Evolutionary conservation across 2,113 vertebrate genomes (phyloP), one percentile per base, ranked within the genome.

Genomic region (Ictidomys tridecemlineatus): DNA sequence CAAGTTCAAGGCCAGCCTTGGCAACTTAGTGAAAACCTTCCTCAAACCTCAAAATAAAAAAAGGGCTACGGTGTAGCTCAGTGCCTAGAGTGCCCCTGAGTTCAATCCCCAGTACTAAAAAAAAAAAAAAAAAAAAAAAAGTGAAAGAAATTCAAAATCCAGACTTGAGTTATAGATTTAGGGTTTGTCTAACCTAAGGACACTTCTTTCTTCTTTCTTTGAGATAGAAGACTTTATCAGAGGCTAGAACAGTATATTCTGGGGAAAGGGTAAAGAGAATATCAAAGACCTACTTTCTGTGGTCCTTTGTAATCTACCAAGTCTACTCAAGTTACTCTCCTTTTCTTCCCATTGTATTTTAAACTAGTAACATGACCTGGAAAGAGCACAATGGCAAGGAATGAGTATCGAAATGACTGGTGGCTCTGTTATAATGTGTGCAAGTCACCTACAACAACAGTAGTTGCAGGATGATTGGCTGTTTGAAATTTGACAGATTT

Each of bases 351-450:
- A 26, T 78, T 94, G 92, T 94, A 32, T 80, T 85, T 91, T 89
- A 93, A 94, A 30, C 65, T 18, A 26, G 97, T 96, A 97, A 97
- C 86, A 69, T 3, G 74, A 97, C 89, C 95, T 45, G 20, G 77
- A 89, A 85, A 94, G 77, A 58, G n/a, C 18, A 67, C 58, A 89
- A 28, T 22, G 82, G 80, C 58, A 53, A 63, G 20, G 42, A 70
- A 67, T 3, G 30, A 79, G 28, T 39, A 70, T 39, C 2, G 6
- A 5, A 2, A 24, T 53, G 30, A 37, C 88, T 65, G 69, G 26
- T 12, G 0, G 69, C 56, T 87, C 45, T 16, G n/a, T 76, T 53
- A 78, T 17, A 45, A 74, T 11, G 17, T 16, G 56, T 37, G 39
- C 72, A 67, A 82, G 20, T 18, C 56, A 32, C 51, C 53, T 7